Evolutionary conservation across 2,113 vertebrate species (phyloP).

Genomic region (Raja brachyura): DNA sequence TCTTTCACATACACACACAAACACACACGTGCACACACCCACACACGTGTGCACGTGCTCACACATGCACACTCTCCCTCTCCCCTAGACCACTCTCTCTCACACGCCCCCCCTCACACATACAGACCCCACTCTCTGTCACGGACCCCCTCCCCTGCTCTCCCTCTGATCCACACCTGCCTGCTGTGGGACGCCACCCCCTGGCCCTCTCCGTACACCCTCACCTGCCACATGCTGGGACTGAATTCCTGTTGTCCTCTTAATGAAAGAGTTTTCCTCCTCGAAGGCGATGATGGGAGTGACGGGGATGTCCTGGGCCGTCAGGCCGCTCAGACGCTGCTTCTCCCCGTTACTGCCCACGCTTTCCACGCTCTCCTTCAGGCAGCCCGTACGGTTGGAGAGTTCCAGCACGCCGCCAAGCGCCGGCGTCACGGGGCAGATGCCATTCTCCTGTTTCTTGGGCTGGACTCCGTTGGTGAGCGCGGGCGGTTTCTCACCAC

Average conservation of each 20-base stretch:
- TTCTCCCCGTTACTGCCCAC: slow-evolving; percentile 48
- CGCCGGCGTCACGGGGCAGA: slow-evolving; percentile 57
- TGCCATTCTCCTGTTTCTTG: slow-evolving; percentile 75
- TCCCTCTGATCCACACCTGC: too few relatives aligned
- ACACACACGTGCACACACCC: not conserved
- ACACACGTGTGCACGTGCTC: too few relatives aligned
- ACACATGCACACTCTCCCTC: not conserved
- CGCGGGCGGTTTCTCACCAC: slow-evolving; percentile 37
- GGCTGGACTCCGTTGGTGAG: slow-evolving; percentile 77
- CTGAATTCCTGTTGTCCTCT: slow-evolving; percentile 70
- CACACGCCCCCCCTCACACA: not conserved
- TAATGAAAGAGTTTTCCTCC: slow-evolving; percentile 79
- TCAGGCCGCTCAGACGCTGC: slow-evolving; percentile 56
- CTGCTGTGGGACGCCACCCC: too few relatives aligned
- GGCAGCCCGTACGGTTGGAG: slow-evolving; percentile 57
- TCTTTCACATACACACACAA: not conserved
- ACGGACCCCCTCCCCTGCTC: not conserved
- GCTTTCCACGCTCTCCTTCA: slow-evolving; percentile 37
- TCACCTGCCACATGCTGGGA: slow-evolving; percentile 87
- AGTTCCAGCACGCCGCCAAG: slow-evolving; percentile 65
- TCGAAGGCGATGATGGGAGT: slow-evolving; percentile 77
- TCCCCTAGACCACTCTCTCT: too few relatives aligned
- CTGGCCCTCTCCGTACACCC: not conserved
- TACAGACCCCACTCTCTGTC: not conserved
- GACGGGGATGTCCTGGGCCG: slow-evolving; percentile 46